Evolutionary conservation across 2,888 invertebrate genomes (phyloP).

Genomic region (Cantharis flavilabris): DNA sequence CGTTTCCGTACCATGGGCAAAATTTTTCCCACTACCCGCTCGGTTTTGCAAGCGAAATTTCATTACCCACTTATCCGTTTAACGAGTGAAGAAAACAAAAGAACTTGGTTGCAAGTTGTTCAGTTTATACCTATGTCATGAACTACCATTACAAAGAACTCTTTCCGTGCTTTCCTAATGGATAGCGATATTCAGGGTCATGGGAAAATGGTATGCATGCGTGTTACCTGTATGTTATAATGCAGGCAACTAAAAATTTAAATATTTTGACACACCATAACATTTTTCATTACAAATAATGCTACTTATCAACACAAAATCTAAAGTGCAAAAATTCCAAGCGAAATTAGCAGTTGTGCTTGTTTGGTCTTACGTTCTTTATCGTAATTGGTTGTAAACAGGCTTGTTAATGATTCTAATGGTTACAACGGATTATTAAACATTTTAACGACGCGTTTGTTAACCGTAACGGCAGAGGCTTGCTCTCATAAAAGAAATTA

Average conservation of each 20-base stretch:
- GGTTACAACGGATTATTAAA: constrained; percentile 19
- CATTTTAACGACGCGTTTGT: constrained; percentile 16
- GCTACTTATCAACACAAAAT: neutral
- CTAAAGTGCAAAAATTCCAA: neutral
- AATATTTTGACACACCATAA: constrained; percentile 13
- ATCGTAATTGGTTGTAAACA: constrained; percentile 6
- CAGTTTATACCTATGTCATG: neutral
- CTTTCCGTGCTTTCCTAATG: neutral
- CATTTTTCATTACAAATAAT: neutral
- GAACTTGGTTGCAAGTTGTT: neutral
- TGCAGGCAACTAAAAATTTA: constrained; percentile 41
- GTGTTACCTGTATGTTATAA: constrained; percentile 16
- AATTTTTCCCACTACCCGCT: neutral
- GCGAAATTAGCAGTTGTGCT: neutral
- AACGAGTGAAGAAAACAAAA: neutral
- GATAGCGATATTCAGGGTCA: constrained; percentile 34
- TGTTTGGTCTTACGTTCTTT: neutral
- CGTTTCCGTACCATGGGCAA: neutral
- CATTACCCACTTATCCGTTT: neutral
- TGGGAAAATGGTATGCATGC: constrained; percentile 40
- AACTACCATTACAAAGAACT: neutral
- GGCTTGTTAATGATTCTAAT: constrained; percentile 8
- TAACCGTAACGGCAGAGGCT: neutral
- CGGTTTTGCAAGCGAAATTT: neutral
- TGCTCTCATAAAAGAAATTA: neutral